Percentiles rank a stretch among this genome's conserved stretches.
Conservation (phyloP, 2,888 invertebrate species). For the Stenotaenia linearis region DNA sequence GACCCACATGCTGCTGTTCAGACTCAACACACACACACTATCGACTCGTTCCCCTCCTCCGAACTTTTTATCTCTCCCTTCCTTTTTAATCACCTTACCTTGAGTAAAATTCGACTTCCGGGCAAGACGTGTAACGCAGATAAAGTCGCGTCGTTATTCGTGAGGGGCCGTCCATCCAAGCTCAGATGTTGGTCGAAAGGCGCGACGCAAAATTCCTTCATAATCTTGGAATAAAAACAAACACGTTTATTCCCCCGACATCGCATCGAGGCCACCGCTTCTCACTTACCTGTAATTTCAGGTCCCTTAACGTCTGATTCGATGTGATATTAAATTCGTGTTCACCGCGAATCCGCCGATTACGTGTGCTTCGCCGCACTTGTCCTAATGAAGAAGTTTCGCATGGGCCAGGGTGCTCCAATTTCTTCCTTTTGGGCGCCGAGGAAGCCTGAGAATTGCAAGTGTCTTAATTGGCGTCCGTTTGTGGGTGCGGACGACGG, state of each 20-base stretch:
- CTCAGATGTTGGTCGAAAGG: constrained; percentile 49
- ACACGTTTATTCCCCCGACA: neutral
- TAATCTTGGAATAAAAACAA: constrained; percentile 42
- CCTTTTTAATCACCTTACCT: constrained; percentile 39
- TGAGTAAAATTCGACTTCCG: constrained; percentile 42
- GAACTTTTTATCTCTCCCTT: neutral
- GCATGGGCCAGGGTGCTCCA: neutral
- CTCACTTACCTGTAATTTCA: constrained; percentile 48
- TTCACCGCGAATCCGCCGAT: constrained; percentile 48
- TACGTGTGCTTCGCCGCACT: constrained; percentile 45
- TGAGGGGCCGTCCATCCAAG: constrained; percentile 42
- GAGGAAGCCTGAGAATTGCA: constrained; percentile 11
- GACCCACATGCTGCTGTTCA: constrained; percentile 18
- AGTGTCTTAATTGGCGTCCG: constrained; percentile 21
- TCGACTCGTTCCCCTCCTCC: neutral
- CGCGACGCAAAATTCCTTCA: constrained; percentile 48
- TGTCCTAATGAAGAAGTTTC: neutral
- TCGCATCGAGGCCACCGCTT: neutral
- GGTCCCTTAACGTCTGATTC: constrained; percentile 47
- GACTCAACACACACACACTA: neutral
- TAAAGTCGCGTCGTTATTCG: constrained; percentile 43
- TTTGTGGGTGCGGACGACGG: constrained; percentile 17
- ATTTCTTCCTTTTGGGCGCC: neutral
- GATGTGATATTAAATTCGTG: constrained; percentile 49
- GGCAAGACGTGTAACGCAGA: constrained; percentile 43